These are phyloP conservation scores for Leptopilina boulardi DNA, from an alignment of 1,140 invertebrate genomes.

Conservation along the genomic window DNA sequence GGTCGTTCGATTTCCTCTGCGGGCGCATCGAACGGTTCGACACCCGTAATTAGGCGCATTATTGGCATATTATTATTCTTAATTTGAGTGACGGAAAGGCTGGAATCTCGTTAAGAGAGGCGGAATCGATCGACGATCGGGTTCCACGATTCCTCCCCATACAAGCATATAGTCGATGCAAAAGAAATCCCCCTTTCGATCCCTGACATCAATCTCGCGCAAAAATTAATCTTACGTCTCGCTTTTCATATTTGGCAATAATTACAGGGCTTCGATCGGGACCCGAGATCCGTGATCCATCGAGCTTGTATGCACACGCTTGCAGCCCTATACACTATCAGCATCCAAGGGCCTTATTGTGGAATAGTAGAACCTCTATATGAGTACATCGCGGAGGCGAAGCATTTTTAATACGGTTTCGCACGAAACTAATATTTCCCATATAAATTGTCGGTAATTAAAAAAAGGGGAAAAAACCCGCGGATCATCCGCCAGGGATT, in stretches of 20 bases:
- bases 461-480: slow-evolving; percentile 66
- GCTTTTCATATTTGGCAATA: slow-evolving; percentile 75
- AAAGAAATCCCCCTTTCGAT: slow-evolving; percentile 65
- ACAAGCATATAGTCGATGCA: slow-evolving; percentile 42
- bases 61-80: slow-evolving; percentile 72
- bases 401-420: slow-evolving; percentile 73
- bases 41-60: slow-evolving; percentile 67
- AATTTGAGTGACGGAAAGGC: slow-evolving; percentile 72
- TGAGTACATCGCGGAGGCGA: slow-evolving; percentile 42
- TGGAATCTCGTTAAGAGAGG: slow-evolving; percentile 74
- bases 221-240: slow-evolving; percentile 56
- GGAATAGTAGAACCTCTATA: slow-evolving; percentile 31
- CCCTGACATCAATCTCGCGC: slow-evolving; percentile 74
- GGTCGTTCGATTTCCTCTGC: slow-evolving; percentile 33
- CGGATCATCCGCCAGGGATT: slow-evolving; percentile 39
- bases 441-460: slow-evolving; percentile 75
- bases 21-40: slow-evolving; percentile 22
- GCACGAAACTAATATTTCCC: slow-evolving; percentile 76
- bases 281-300: slow-evolving; percentile 56
- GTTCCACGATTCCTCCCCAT: slow-evolving; percentile 50
- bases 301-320: slow-evolving; percentile 37
- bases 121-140: slow-evolving; percentile 66
- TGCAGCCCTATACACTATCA: slow-evolving; percentile 37
- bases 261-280: slow-evolving; percentile 71
- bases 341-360: slow-evolving; percentile 29